Base-by-base conservation (phyloP, 2,888 invertebrate species). In the Macrosoma leucophasiata region DNA sequence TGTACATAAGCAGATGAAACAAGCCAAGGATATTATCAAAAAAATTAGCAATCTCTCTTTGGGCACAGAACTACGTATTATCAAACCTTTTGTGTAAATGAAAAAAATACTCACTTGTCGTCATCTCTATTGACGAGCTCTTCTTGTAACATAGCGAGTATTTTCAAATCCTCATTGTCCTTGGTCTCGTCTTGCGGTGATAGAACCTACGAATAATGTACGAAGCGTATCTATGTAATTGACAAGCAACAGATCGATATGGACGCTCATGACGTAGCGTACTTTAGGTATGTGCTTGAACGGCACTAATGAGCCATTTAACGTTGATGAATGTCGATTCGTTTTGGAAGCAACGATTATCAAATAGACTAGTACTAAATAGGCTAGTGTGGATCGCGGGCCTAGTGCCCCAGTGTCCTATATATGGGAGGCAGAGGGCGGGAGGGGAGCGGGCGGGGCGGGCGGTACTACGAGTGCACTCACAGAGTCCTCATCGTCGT, bases 101-200 rank as follows among this genome's bases (percentile, higher is more conserved):
- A 25, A 20, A 20, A 46, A 48, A 34, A 24, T 36, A 77, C 77
- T 86, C 85, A 93, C 93, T 89, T 91, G 73, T 92, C 90, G 29
- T 92, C 92, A 73, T 95, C 94, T 59, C 94, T 87, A 64, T 91
- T 92, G 48, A 94, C 91, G 36, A 96, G 86, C 68, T 96, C 96
- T 66, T 94, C 91, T 55, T 91, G 86, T 54, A 96, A 85, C 84
- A 84, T 84, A 40, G 62, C 91, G 84, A 66, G 90, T 87, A 78
- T 93, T 90, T 76, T 95, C 92, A 63, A 90, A 88, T 70, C 92
- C 89, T 47, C 91, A 86, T 62, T 90, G 87, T 68, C 88, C 85
- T 62, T 72, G 57, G 57, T 66, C 62, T 78, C 79, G 42, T 75
- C 81, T 68, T 78, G 76, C 46, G 74, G 79, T 44, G 81, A 81